Base-by-base conservation (phyloP, 2,113 vertebrate species). In the Erinaceus europaeus region DNA sequence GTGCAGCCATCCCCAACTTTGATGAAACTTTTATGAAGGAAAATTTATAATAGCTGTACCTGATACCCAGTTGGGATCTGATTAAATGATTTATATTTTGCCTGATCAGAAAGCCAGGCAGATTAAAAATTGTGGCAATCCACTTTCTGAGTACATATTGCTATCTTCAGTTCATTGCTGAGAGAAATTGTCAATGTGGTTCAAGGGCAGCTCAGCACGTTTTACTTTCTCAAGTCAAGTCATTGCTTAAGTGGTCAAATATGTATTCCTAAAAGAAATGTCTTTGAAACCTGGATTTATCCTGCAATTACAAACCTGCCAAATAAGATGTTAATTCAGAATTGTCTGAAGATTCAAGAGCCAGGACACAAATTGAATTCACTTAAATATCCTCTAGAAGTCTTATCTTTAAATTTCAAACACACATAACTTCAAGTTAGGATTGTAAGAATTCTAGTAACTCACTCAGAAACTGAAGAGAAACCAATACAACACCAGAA, bases 11-110 rank as follows among this genome's bases (percentile, higher is more conserved):
- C 38, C 69, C 36, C 53, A 18, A 74, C 62, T 95, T 93, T 93
- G 93, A 95, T 95, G 91, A 96, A 96, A 92, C 72, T 50, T 71
- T 76, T 90, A 92, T 89, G 76, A 89, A 87, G 64, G 80, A 84
- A 94, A 96, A 90, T 80, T 96, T 95, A 76, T 74, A 71, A 1
- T 50, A 78, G 84, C 76, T 64, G n/a, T 86, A 86, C 69, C 46
- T 81, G 87, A 84, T 57, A 59, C 74, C 93, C 76, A 68, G 76
- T 86, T 27, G n/a, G 65, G 89, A 93, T 61, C 32, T 88, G 90
- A 88, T 90, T 88, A 61, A 91, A 86, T 50, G 94, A 92, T 93
- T 38, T 81, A 53, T 94, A 91, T 61, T 88, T 95, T 90, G 42
- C 75, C 67, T 92, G 81, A 78, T 93, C 73, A 89, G 89, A 86